Base-by-base conservation (phyloP, 2,888 invertebrate species). In the Stictocephala bisonia region DNA sequence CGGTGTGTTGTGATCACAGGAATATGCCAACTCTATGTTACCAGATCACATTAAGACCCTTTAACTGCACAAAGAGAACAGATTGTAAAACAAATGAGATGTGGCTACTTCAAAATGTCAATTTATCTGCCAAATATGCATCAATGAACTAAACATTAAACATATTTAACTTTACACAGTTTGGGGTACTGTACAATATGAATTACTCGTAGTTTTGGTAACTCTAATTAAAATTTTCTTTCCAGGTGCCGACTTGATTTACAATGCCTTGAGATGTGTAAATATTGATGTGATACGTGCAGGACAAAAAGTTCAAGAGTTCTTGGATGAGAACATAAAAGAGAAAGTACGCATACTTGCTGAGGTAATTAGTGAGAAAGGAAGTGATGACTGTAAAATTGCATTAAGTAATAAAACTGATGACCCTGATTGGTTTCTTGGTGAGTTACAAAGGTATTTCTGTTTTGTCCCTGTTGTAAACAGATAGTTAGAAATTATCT, bases 361-460 rank as follows among this genome's bases (percentile, higher is more conserved):
- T 0, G 83, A 85, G 74, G 82, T 84, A 35, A 76, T 86, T 40
- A 82, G 83, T 70, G 83, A 83, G 31, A 81, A 84, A 29, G 72
- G 76, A 13, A 66, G 76, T 22, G 74, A 74, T 80, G 86, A 88
- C 3, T 86, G 86, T 18, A 90, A 90, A 78, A 86, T 87, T 0
- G 83, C 86, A 77, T 85, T 89, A 26, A 91, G 90, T 80, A 86
- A 86, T 50, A 87, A 88, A 76, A 85, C 87, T 9, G 90, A 92
- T 75, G 91, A 95, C 83, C 89, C 91, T 0, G 90, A 89, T 75
- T 95, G 95, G 95, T 95, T 95, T 85, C 86, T 88, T 85, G 93
- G 93, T 85, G 79, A 73, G 64, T 72, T n/a, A n/a, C n/a, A n/a
- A n/a, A n/a, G n/a, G n/a, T n/a, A n/a, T n/a, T n/a, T n/a, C n/a